Conservation (phyloP, 2,797 vertebrate genomes). For the Paratrypauchen microcephalus region DNA sequence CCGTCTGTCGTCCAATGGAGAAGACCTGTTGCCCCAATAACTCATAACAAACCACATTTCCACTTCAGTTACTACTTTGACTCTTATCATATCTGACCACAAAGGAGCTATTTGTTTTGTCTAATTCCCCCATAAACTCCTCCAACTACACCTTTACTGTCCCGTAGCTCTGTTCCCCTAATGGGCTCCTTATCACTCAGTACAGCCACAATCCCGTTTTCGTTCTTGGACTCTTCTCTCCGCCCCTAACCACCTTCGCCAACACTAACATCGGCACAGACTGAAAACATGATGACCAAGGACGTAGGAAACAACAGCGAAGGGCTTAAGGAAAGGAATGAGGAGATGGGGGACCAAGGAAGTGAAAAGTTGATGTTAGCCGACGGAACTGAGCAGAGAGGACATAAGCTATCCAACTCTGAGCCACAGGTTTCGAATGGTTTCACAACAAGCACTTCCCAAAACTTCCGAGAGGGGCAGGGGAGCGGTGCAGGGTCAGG, state of each 20-base stretch:
- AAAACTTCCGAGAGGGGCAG: constrained; percentile 75
- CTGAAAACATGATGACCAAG: constrained; percentile 72
- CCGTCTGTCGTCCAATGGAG: constrained; percentile 33
- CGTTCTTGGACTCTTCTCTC: constrained; percentile 51
- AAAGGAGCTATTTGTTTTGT: constrained; percentile 27
- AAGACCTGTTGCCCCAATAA: constrained; percentile 42
- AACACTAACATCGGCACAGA: constrained; percentile 50
- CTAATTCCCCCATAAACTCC: constrained; percentile 3
- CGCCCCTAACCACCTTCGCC: constrained; percentile 56
- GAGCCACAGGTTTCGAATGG: constrained; percentile 88
- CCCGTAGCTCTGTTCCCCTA: constrained; percentile 61
- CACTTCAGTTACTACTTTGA: neutral
- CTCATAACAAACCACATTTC: constrained; percentile 11
- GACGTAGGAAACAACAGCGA: constrained; percentile 72
- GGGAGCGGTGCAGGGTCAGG: constrained; percentile 55
- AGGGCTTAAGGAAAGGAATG: constrained; percentile 60
- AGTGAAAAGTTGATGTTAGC: constrained; percentile 73
- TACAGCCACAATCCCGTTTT: constrained; percentile 60
- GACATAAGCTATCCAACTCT: constrained; percentile 67
- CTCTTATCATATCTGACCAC: neutral
- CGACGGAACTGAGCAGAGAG: constrained; percentile 67
- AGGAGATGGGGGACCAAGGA: constrained; percentile 55
- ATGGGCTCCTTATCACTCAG: constrained; percentile 78
- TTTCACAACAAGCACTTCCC: constrained; percentile 83
- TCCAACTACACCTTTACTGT: constrained; percentile 14